These are phyloP conservation scores for Eudyptes chrysolophus DNA, from an alignment of 2,113 vertebrate genomes.

Conservation along the genomic window DNA sequence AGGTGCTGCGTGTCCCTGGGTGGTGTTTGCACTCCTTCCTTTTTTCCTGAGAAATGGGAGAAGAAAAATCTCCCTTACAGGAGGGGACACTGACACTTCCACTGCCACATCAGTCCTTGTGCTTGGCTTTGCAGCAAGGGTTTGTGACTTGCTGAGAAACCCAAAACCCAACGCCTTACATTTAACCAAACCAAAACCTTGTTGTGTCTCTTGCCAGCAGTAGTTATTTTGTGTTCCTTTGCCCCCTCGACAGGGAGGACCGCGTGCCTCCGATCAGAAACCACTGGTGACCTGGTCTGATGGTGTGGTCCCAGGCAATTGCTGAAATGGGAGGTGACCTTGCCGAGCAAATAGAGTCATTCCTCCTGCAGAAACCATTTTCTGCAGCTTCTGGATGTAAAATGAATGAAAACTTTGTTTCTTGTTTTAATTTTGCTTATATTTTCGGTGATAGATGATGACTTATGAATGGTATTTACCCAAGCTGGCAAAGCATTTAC, in stretches of 20 bases:
- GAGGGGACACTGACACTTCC: neutral
- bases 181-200: neutral
- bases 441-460: slow-evolving; percentile 86
- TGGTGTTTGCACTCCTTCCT: neutral
- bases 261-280: neutral
- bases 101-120: neutral
- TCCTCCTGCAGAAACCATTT: neutral
- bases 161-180: neutral
- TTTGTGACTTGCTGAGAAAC: neutral
- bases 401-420: neutral
- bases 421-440: neutral
- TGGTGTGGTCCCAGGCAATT: neutral
- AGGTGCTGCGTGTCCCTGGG: neutral
- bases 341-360: neutral
- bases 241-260: neutral
- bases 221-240: neutral
- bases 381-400: neutral
- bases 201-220: neutral
- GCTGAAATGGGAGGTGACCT: neutral
- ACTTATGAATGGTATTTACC: slow-evolving; percentile 95
- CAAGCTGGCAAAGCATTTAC: slow-evolving; percentile 87
- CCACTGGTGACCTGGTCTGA: neutral
- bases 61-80: neutral
- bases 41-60: neutral
- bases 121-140: neutral